Base-by-base conservation (phyloP, 2,888 invertebrate genomes). In the Torymus aiolomorphi region DNA sequence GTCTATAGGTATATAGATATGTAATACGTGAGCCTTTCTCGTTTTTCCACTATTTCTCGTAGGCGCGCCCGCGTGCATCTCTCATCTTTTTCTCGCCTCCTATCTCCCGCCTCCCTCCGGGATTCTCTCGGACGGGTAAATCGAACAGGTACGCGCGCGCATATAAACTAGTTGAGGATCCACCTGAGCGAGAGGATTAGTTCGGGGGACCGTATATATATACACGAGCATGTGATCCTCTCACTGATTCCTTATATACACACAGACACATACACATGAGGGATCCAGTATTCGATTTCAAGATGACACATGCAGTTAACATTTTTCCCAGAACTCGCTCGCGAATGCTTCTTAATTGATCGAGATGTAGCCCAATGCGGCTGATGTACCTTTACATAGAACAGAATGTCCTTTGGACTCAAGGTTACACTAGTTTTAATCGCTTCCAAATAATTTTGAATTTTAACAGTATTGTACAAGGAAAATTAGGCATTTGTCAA, bases 281-380 rank as follows among this genome's bases (percentile, higher is more conserved):
- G 14, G 51, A 42, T 8, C 16, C 18, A 51, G 71, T 76, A 76
- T 76, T 76, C 67, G 69, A 76, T 76, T 80, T 80, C 76, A 63
- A 72, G 80, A 80, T 80, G 76, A 80, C 76, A 80, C 76, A 76
- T 80, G 76, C 80, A 80, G 76, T 80, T 80, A 80, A 80, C 69
- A 69, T 80, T 76, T 80, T 76, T 76, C 76, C 65, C 4, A n/a
- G 76, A 72, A 76, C 61, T 49, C 67, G 61, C 61, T 57, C 76
- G 71, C 66, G 70, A 80, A 76, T 74, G 14, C 16, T 31, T 5
- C 24, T 18, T 18, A 52, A 14, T 72, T 18, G n/a, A 24, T 24
- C 49, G 12, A n/a, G 12, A n/a, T n/a, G 10, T 11, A 57, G 31
- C 51, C 51, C 11, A 18, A 20, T 42, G 16, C n/a, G 63, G 5